phyloP scores from a whole-genome alignment of 2,888 invertebrate species.

The Cephus rjabovi region DNA sequence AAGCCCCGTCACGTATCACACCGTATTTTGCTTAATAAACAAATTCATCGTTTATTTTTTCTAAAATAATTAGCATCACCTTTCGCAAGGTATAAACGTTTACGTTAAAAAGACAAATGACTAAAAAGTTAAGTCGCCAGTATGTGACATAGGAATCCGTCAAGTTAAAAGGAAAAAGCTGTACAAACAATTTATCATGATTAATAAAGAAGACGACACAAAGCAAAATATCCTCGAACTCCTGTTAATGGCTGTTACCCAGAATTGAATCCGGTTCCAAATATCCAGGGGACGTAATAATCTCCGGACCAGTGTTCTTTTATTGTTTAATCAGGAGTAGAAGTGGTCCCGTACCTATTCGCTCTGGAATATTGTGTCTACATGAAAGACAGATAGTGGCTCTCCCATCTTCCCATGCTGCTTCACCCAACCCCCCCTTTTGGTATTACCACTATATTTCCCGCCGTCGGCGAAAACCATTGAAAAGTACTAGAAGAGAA shows the following conservation, averaged over 20 bases:
- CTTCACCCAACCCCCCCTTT: neutral
- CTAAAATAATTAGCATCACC: neutral
- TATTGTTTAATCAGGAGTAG: slow-evolving; percentile 25
- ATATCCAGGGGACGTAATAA: slow-evolving; percentile 25
- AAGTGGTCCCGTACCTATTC: slow-evolving; percentile 11
- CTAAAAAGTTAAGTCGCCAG: neutral
- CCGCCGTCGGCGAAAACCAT: neutral
- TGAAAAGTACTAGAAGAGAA: neutral
- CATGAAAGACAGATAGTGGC: neutral
- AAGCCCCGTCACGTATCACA: too few relatives aligned
- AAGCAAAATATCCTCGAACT: neutral
- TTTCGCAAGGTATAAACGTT: neutral
- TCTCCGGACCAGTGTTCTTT: slow-evolving; percentile 14
- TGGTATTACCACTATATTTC: neutral
- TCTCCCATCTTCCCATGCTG: neutral
- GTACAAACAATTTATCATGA: neutral
- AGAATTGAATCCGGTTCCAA: neutral
- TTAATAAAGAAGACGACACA: neutral
- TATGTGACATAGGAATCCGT: neutral
- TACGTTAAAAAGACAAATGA: neutral
- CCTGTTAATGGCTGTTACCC: neutral
- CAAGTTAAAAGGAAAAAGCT: neutral
- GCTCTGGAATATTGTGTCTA: slow-evolving; percentile 9
- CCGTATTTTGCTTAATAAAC: too few relatives aligned
- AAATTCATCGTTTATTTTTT: neutral